These are phyloP conservation scores for Emys orbicularis DNA, from an alignment of 2,797 vertebrate species.

Conservation along the genomic window DNA sequence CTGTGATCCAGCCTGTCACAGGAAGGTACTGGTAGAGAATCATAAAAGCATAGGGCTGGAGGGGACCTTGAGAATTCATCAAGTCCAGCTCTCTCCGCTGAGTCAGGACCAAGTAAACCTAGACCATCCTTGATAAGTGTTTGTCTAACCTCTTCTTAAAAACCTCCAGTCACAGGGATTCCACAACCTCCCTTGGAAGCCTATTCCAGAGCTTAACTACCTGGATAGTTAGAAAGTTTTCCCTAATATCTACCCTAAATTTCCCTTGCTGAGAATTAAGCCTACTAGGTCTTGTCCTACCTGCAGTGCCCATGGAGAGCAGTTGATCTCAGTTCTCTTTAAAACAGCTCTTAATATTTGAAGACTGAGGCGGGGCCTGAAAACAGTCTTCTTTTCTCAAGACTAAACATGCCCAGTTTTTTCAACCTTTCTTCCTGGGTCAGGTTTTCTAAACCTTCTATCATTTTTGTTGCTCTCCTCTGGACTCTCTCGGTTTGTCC, in stretches of 20 bases:
- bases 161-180: neutral
- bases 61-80: neutral
- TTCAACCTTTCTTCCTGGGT: no score
- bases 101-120: neutral
- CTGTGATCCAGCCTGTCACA: no score
- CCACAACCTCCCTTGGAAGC: neutral
- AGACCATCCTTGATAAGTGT: neutral
- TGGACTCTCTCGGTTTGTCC: no score
- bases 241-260: neutral
- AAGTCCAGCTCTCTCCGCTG: neutral
- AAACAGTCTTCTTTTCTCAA: no score
- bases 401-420: no score
- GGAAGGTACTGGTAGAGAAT: accelerated
- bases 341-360: no score
- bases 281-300: neutral
- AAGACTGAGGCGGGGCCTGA: no score
- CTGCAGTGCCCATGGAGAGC: no score
- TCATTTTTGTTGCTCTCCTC: no score
- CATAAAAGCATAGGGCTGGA: neutral
- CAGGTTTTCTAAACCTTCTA: no score
- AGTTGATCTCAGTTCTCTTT: no score
- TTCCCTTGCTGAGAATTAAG: neutral
- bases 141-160: neutral
- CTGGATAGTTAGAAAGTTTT: neutral
- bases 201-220: neutral